Conservation (phyloP, 2,113 vertebrate genomes). For the Puffinus mauretanicus region DNA sequence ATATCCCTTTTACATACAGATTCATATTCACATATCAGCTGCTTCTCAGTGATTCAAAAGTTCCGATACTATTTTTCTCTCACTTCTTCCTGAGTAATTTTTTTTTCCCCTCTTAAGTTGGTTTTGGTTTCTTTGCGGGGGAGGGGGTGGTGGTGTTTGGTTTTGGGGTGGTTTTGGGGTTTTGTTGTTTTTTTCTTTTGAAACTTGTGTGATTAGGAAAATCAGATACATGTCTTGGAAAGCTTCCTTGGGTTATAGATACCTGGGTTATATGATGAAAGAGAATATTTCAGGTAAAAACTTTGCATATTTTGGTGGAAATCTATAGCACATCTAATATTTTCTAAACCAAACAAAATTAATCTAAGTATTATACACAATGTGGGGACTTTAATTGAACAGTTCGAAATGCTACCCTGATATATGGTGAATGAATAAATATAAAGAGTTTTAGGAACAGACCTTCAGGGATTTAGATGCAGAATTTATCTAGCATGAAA, state of each 20-base stretch:
- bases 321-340: not conserved
- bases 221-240: not conserved
- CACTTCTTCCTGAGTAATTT: not conserved
- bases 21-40: not conserved
- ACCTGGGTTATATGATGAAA: not conserved
- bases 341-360: not conserved
- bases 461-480: not conserved
- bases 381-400: not conserved
- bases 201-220: not conserved
- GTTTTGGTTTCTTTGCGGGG: not conserved
- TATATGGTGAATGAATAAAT: not conserved
- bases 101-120: not conserved
- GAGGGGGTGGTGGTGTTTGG: fast-evolving
- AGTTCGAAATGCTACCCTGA: not conserved
- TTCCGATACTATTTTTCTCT: not conserved
- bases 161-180: not conserved
- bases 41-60: not conserved
- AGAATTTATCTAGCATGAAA: not conserved
- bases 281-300: not conserved
- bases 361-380: not conserved
- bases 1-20: not conserved
- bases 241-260: not conserved
- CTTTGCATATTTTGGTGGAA: not conserved
- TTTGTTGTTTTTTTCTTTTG: not conserved
- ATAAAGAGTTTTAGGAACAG: not conserved